Base-by-base conservation (phyloP, 2,113 vertebrate genomes). In the Ornithorhynchus anatinus region DNA sequence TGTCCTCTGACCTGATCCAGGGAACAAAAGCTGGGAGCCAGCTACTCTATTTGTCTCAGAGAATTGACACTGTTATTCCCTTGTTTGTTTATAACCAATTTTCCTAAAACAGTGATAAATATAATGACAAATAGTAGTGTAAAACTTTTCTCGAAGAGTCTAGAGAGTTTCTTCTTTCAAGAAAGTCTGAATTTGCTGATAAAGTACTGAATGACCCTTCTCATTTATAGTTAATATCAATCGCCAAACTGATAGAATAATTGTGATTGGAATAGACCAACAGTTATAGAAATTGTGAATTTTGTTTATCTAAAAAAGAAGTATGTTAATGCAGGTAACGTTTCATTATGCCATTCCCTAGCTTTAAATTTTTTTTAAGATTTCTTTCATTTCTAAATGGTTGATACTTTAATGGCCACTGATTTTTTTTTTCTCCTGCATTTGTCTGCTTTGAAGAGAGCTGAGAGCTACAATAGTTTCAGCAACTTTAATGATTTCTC, bases 201-300 rank as follows among this genome's bases (percentile, higher is more conserved):
- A 64, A 61, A 71, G 56, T 66, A 10, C 23, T 36, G 23, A 80
- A 25, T 69, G 23, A 25, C 43, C 60, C 69, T 69, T 84, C n/a
- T 39, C 22, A 57, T 33, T 63, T 16, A 29, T 54, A 22, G 42
- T 75, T 69, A 77, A 71, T 63, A 77, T 75, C 59, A 77, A 62
- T 69, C 74, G 62, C 23, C 17, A 14, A 22, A 60, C 35, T 65
- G 70, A 73, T 75, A 73, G 65, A 71, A 51, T 72, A 60, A 50
- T 36, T 40, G 13, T 62, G 59, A 61, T 69, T 60, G 48, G 75
- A 61, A 63, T 23, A 27, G 62, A 23, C 25, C 17, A 32, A 38
- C 7, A 13, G 9, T 71, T 52, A 59, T 17, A 23, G 31, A 15
- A 5, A 31, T 35, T 65, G 25, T 59, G 25, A 23, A 10, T 31